Evolutionary conservation across 2,888 invertebrate genomes (phyloP).

Genomic region (Leptinotarsa haldemani): DNA sequence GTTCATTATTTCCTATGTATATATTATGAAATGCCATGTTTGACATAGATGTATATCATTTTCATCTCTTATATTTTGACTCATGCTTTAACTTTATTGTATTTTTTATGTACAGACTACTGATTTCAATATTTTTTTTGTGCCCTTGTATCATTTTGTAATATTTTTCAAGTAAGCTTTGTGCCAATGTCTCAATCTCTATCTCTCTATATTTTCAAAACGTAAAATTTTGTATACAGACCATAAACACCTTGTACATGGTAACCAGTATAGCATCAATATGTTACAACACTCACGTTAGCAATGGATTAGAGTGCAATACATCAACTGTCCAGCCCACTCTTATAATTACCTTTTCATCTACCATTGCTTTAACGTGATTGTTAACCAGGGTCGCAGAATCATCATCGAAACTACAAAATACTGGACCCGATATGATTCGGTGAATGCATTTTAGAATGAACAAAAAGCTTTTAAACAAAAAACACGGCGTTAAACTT

Average conservation of each 20-base stretch:
- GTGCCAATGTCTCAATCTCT: too few relatives aligned
- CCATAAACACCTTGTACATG: not conserved
- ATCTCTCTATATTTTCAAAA: too few relatives aligned
- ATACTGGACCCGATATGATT: slow-evolving; percentile 46
- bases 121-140: too few relatives aligned
- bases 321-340: slow-evolving; percentile 54
- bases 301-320: slow-evolving; percentile 63
- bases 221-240: not conserved
- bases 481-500: slow-evolving; percentile 43
- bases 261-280: slow-evolving; percentile 34
- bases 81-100: too few relatives aligned
- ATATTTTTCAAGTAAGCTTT: too few relatives aligned
- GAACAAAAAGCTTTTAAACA: slow-evolving; percentile 39
- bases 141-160: too few relatives aligned
- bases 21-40: too few relatives aligned
- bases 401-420: slow-evolving; percentile 50
- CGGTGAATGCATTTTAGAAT: slow-evolving; percentile 58
- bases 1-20: too few relatives aligned
- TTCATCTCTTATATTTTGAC: too few relatives aligned
- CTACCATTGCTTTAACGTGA: slow-evolving; percentile 66
- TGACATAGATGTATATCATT: too few relatives aligned
- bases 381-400: slow-evolving; percentile 58
- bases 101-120: too few relatives aligned
- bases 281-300: slow-evolving; percentile 65
- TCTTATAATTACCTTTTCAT: slow-evolving; percentile 63